These are phyloP conservation scores for Eupsilia transversa DNA, from an alignment of 2,888 invertebrate species.

Conservation along the genomic window DNA sequence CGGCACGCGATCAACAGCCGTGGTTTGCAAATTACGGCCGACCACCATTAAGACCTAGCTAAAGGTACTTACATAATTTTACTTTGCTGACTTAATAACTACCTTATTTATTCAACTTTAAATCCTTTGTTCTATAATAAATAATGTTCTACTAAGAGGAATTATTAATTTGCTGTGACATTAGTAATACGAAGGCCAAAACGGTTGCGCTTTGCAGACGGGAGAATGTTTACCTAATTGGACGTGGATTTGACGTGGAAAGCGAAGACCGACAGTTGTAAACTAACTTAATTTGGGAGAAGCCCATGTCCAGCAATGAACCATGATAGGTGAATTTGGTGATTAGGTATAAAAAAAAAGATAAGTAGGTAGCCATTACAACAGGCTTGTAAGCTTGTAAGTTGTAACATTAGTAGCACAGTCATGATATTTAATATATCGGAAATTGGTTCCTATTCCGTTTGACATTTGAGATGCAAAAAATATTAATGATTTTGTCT, in stretches of 20 bases:
- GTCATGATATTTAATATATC: slow-evolving; percentile 52
- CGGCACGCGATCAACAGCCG: slow-evolving; percentile 53
- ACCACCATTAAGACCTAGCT: slow-evolving; percentile 33
- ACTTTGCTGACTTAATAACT: slow-evolving; percentile 21
- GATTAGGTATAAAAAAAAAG: slow-evolving; percentile 2
- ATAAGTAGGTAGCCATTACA: slow-evolving; percentile 3
- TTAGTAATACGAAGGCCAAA: neutral
- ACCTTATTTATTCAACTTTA: slow-evolving; percentile 15
- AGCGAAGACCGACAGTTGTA: neutral
- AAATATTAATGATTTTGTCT: slow-evolving; percentile 15
- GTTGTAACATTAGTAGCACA: slow-evolving; percentile 29
- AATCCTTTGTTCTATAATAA: slow-evolving; percentile 39
- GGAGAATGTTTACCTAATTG: neutral
- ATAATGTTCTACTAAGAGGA: neutral
- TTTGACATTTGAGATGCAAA: slow-evolving; percentile 47
- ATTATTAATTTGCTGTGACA: neutral
- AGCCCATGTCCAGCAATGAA: neutral
- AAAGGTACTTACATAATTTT: slow-evolving; percentile 9
- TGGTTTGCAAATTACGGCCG: slow-evolving; percentile 45
- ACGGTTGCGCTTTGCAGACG: neutral
- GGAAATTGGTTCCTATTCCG: slow-evolving; percentile 46
- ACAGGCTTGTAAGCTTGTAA: slow-evolving; percentile 8
- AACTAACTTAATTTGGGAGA: neutral
- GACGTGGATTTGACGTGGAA: slow-evolving; percentile 10
- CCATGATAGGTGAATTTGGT: slow-evolving; percentile 3